These are phyloP conservation scores for Drosophila lutescens DNA, from an alignment of 2,888 invertebrate species.

Conservation along the genomic window DNA sequence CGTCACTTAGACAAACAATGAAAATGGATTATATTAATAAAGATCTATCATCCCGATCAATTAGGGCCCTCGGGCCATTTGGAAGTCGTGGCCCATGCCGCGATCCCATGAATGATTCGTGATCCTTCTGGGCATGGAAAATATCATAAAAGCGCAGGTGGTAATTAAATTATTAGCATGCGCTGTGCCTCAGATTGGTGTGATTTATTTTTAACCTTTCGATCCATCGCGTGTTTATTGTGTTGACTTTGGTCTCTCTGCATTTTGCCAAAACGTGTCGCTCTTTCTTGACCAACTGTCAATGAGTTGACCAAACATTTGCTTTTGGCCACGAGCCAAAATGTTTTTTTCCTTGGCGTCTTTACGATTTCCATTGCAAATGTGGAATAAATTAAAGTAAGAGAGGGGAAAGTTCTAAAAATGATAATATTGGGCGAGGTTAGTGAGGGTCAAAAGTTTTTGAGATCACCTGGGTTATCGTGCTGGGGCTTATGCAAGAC, in stretches of 20 bases:
- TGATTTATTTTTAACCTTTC: conserved; percentile 37
- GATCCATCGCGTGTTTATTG: conserved; percentile 24
- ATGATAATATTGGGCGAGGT: conserved; percentile 25
- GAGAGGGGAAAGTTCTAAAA: conserved; percentile 17
- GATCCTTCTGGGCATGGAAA: conserved; percentile 32
- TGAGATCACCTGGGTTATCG: conserved; percentile 52
- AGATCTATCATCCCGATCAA: conserved; percentile 12
- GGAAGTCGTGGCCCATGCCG: conserved; percentile 36
- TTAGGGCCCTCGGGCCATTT: conserved; percentile 25
- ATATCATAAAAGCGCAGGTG: conserved; percentile 15
- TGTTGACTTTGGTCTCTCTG: conserved; percentile 9
- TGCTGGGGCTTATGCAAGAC: conserved; percentile 30
- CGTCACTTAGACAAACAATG: conserved; percentile 26
- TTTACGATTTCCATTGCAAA: conserved; percentile 16
- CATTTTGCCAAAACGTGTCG: conserved; percentile 52
- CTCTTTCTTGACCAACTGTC: conserved; percentile 29
- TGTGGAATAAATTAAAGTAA: conserved; percentile 9
- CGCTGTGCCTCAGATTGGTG: conserved; percentile 6
- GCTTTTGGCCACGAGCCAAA: conserved; percentile 50
- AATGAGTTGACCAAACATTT: conserved; percentile 51
- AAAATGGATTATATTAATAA: conserved; percentile 24
- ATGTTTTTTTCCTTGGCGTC: conserved; percentile 12
- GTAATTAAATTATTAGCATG: conserved; percentile 38
- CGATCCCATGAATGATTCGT: conserved; percentile 26
- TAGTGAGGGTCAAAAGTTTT: conserved; percentile 8